phyloP scores from a whole-genome alignment of 2,888 invertebrate species.

The Dynastes tityus region DNA sequence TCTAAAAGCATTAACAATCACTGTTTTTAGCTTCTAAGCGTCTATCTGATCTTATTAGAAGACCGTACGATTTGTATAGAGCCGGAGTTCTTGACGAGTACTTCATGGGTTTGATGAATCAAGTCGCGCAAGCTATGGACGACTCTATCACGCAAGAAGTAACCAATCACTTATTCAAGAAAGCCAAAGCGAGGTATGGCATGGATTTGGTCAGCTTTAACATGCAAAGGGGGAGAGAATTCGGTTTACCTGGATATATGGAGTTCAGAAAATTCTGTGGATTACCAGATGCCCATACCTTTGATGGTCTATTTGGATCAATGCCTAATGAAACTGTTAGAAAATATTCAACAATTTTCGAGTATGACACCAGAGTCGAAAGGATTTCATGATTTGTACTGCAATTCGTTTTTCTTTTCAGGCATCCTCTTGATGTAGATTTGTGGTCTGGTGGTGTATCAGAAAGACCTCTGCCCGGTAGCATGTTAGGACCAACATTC shows the following conservation, averaged over 20 bases:
- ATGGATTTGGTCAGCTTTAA: constrained; percentile 94
- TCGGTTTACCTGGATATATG: constrained; percentile 94
- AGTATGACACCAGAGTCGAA: constrained; percentile 72
- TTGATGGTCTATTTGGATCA: constrained; percentile 87
- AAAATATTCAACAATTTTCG: constrained; percentile 88
- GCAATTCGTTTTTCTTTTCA: constrained; percentile 62
- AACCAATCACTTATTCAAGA: constrained; percentile 93
- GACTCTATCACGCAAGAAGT: constrained; percentile 93
- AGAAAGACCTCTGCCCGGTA: constrained; percentile 90
- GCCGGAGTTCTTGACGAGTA: constrained; percentile 94
- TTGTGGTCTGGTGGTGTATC: constrained; percentile 96
- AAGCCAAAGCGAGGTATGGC: constrained; percentile 81
- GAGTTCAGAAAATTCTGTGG: constrained; percentile 94
- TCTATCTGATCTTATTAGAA: constrained; percentile 88
- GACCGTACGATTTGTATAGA: constrained; percentile 92
- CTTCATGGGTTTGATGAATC: constrained; percentile 93
- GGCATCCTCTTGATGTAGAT: constrained; percentile 93
- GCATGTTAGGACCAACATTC: constrained; percentile 95
- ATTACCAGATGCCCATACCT: constrained; percentile 82
- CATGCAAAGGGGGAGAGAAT: constrained; percentile 94
- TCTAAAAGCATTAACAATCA: background rate
- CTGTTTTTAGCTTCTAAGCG: constrained; percentile 83
- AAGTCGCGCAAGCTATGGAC: constrained; percentile 96
- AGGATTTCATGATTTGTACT: background rate
- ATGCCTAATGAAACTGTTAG: constrained; percentile 92